A percentile compares a stretch with the other conserved stretches of the same genome.
Conservation (phyloP, 2,113 vertebrate genomes). For the Rhea americana region DNA sequence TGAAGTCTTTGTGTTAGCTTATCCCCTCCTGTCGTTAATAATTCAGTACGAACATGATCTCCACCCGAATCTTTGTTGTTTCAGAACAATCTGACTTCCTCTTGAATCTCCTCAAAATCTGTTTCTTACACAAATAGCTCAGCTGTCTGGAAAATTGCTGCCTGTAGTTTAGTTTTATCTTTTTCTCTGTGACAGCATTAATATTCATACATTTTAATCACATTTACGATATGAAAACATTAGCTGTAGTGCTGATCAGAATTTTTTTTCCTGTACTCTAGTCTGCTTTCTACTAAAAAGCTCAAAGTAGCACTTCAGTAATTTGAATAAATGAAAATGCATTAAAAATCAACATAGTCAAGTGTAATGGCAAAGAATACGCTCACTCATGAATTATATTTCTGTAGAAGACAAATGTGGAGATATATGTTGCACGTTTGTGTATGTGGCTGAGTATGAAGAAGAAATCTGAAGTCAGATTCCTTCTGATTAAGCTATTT, state of each 20-base stretch:
- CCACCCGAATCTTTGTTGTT: background rate
- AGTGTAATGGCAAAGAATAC: background rate
- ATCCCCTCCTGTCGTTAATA: background rate
- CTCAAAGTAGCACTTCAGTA: background rate
- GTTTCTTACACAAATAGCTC: background rate
- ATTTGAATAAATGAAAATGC: background rate
- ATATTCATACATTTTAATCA: background rate
- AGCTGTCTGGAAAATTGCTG: background rate
- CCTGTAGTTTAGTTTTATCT: background rate
- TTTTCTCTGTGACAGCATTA: background rate
- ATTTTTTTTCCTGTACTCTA: background rate
- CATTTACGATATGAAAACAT: background rate
- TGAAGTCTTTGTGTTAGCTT: background rate
- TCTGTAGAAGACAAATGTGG: background rate
- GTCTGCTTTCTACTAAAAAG: background rate
- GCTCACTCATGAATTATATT: background rate
- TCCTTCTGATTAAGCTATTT: constrained; percentile 78
- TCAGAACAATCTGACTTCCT: background rate
- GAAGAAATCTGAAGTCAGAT: constrained; percentile 68
- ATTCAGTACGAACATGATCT: background rate
- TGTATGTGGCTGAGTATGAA: constrained; percentile 23
- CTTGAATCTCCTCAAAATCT: background rate
- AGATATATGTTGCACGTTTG: constrained; percentile 7
- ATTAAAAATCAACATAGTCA: background rate
- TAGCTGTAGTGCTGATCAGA: background rate